Conservation (phyloP, 2,113 vertebrate species). For the Saimiri boliviensis region DNA sequence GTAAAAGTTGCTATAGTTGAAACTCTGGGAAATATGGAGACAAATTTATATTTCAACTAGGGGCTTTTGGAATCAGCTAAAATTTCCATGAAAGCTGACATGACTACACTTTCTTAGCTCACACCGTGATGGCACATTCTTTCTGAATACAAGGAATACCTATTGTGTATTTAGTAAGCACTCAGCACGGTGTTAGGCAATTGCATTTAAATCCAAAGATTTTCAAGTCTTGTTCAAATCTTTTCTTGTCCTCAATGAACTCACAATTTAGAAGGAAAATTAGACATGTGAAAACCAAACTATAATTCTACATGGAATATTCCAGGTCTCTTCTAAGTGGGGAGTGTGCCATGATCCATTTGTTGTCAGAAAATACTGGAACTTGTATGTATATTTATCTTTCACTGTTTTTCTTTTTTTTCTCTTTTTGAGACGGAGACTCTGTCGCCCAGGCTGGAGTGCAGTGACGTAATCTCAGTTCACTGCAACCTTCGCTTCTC, state of each 20-base stretch:
- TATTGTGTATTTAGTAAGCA: neutral
- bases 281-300: neutral
- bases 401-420: neutral
- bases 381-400: neutral
- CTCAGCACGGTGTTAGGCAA: neutral
- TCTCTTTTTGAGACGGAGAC: too few relatives aligned
- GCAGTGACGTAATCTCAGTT: too few relatives aligned
- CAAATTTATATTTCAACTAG: constrained; percentile 6
- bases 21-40: neutral
- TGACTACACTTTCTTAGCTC: neutral
- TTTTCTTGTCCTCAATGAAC: neutral
- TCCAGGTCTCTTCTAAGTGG: neutral
- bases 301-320: neutral
- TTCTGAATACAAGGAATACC: neutral
- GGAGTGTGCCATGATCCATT: neutral
- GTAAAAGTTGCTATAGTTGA: neutral
- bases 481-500: too few relatives aligned
- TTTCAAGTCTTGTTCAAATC: neutral
- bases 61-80: neutral
- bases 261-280: neutral
- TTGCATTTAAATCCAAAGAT: neutral
- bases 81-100: neutral
- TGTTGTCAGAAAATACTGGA: neutral
- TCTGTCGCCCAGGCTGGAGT: too few relatives aligned
- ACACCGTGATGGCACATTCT: neutral